These are phyloP conservation scores for Nomada goodeniana DNA, from an alignment of 2,888 invertebrate genomes.

Conservation along the genomic window DNA sequence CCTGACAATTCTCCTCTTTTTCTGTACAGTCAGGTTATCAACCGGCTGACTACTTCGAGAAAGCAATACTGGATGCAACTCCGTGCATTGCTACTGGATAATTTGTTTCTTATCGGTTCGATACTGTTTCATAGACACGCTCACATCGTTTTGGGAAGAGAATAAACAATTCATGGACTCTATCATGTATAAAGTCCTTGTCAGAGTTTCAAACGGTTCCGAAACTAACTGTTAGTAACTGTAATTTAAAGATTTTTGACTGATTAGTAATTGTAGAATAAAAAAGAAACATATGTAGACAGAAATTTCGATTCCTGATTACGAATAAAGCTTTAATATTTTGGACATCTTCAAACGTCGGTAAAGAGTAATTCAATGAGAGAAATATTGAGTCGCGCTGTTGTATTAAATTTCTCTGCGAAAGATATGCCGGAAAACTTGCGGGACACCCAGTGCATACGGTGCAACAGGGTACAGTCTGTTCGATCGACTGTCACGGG, in stretches of 20 bases:
- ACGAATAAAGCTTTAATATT: no score
- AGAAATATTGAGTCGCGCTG: no score
- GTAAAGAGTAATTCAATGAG: no score
- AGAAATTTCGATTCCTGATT: no score
- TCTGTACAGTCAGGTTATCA: neutral
- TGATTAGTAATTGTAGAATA: no score
- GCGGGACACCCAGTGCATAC: conserved; percentile 24
- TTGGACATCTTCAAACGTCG: no score
- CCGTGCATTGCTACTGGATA: conserved; percentile 12
- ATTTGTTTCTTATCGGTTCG: conserved; percentile 31
- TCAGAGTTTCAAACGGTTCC: neutral
- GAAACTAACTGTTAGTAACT: neutral
- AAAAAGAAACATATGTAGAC: no score
- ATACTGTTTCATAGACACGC: conserved; percentile 1
- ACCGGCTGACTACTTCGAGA: conserved; percentile 4
- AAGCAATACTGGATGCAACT: conserved; percentile 13
- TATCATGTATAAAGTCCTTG: neutral
- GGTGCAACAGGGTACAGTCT: conserved; percentile 49
- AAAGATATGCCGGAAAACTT: neutral
- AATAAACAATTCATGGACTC: conserved; percentile 20
- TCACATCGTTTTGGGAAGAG: neutral
- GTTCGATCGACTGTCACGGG: conserved; percentile 69
- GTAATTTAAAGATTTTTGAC: no score
- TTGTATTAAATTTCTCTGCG: neutral
- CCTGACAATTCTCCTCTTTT: conserved; percentile 32